Evolutionary conservation across 2,797 vertebrate species (phyloP), one percentile per base, ranked within the genome.

Genomic region (Brotogeris chrysoptera): DNA sequence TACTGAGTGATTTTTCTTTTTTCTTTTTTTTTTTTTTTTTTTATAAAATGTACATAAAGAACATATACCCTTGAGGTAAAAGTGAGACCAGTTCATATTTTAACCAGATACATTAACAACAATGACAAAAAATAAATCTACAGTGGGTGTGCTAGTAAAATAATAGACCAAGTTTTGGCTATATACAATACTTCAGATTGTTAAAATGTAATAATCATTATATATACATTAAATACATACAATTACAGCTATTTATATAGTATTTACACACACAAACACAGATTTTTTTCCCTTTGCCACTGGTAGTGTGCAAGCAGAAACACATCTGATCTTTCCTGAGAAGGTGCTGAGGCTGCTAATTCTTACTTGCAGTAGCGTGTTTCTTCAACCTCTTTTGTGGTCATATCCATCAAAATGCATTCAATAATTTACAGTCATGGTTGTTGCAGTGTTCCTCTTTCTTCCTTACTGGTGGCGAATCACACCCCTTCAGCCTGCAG

Each of bases 31-130:
- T 43, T 93, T 92, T 43, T 82, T 95, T 93, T 92, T 80, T 96
- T 92, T 91, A 92, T 90, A 92, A 96, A 97, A 96, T 66, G 92
- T 94, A 95, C 94, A 94, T 43, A 95, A 96, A 94, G 88, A 86
- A 93, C 93, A 88, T 57, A 69, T 53, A 95, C 72, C 63, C 80
- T 85, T 39, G 95, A 95, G 90, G 90, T 94, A 94, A 95, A 94
- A 96, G 94, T 91, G 92, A 95, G 83, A 95, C 57, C 88, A 76
- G 77, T 76, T 76, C 39, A 90, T 84, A 92, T 95, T 70, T 91
- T 64, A 88, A 79, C 82, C 93, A 76, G 93, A 86, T 80, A 92
- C 93, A 95, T 86, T 90, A 72, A 86, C 90, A 65, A 65, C 77
- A 49, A 84, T 36, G 85, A 88, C 73, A 81, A 92, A 68, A 92